phyloP scores from a whole-genome alignment of 2,113 vertebrate genomes.

The Xenopus tropicalis region UCB_Xtro_10.0 CM004444.2:37044501-37045000 shows the following conservation, averaged over 20 bases:
- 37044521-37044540: too few species aligned
- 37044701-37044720: not conserved
- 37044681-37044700: slow-evolving; percentile 1
- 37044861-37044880: slow-evolving; percentile 36
- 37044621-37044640: too few species aligned
- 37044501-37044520: too few species aligned
- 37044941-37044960: not conserved
- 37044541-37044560: too few species aligned
- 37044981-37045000: slow-evolving; percentile 22
- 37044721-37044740: slow-evolving; percentile 25
- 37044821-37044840: slow-evolving; percentile 25
- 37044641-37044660: not conserved
- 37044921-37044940: slow-evolving; percentile 16
- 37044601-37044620: too few species aligned
- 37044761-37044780: slow-evolving; percentile 40
- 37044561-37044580: too few species aligned
- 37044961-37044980: not conserved
- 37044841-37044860: slow-evolving; percentile 10
- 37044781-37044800: slow-evolving; percentile 10
- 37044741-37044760: slow-evolving; percentile 29
- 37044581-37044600: too few species aligned
- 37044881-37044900: slow-evolving; percentile 41
- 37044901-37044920: slow-evolving; percentile 38
- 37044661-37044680: slow-evolving; percentile 6
- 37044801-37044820: slow-evolving; percentile 35